These are phyloP conservation scores for Gallinago solitaria DNA, from an alignment of 2,797 vertebrate genomes.

Conservation along the genomic window DNA sequence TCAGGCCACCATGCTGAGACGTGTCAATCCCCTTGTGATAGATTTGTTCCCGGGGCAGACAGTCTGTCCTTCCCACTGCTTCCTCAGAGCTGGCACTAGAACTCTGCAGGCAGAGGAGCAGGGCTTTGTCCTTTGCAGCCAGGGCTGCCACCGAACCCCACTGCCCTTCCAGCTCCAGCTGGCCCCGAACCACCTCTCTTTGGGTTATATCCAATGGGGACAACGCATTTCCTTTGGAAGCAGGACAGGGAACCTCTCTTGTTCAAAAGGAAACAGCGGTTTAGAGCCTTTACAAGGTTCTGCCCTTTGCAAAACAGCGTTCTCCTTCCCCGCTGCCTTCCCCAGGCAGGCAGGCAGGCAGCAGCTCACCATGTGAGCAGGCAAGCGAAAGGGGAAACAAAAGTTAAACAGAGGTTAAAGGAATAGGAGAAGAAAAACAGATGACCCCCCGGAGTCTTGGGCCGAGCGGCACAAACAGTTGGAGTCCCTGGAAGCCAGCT, in stretches of 20 bases:
- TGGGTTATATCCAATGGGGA: background rate
- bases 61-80: background rate
- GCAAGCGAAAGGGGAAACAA: background rate
- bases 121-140: background rate
- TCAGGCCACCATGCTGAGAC: background rate
- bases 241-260: background rate
- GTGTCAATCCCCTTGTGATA: background rate
- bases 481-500: background rate
- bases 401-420: constrained; percentile 23
- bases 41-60: background rate
- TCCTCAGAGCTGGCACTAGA: background rate
- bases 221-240: background rate
- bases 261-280: background rate
- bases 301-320: background rate
- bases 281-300: background rate
- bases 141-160: background rate
- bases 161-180: background rate
- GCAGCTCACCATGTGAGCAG: background rate
- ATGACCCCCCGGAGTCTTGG: background rate
- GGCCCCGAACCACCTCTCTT: background rate
- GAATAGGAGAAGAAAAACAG: background rate
- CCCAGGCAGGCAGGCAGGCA: background rate
- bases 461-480: background rate
- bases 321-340: background rate
- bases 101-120: background rate